These are phyloP conservation scores for Hetaerina titia DNA, from an alignment of 2,888 invertebrate genomes.

Conservation along the genomic window DNA sequence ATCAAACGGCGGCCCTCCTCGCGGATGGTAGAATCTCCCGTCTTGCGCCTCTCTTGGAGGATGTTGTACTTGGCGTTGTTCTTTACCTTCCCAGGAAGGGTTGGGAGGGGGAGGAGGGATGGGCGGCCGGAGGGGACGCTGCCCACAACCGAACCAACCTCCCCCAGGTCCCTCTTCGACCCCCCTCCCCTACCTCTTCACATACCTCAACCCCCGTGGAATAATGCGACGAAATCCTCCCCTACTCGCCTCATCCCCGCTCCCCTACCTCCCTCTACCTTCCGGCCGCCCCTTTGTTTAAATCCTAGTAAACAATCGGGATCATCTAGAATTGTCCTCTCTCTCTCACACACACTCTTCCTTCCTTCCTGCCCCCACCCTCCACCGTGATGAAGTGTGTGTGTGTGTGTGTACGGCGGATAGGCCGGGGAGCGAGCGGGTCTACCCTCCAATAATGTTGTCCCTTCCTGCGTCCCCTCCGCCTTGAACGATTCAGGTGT, in stretches of 20 bases:
- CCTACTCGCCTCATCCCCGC: background rate
- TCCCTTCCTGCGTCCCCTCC: slow-evolving; percentile 5
- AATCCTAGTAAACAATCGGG: slow-evolving; percentile 50
- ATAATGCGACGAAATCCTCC: background rate
- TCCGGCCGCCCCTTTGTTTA: slow-evolving; percentile 44
- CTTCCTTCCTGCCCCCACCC: background rate
- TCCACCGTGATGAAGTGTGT: background rate
- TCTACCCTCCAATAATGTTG: slow-evolving; percentile 40
- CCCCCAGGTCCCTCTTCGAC: background rate
- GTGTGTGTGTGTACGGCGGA: background rate
- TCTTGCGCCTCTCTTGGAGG: background rate
- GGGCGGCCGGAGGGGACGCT: background rate
- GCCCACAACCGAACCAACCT: background rate
- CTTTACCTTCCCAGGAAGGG: slow-evolving; percentile 12
- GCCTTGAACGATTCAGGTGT: slow-evolving; percentile 63
- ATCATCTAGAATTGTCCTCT: slow-evolving; percentile 36
- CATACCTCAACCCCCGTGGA: background rate
- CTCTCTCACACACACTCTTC: background rate
- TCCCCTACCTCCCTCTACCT: background rate
- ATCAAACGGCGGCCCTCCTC: slow-evolving; percentile 41
- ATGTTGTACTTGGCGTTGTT: slow-evolving; percentile 46
- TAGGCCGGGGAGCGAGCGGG: slow-evolving; percentile 18
- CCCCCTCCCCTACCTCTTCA: background rate
- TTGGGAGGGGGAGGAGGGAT: background rate
- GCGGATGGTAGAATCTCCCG: background rate